Evolutionary conservation across 2,888 invertebrate species (phyloP).

Genomic region (Serripes groenlandicus): DNA sequence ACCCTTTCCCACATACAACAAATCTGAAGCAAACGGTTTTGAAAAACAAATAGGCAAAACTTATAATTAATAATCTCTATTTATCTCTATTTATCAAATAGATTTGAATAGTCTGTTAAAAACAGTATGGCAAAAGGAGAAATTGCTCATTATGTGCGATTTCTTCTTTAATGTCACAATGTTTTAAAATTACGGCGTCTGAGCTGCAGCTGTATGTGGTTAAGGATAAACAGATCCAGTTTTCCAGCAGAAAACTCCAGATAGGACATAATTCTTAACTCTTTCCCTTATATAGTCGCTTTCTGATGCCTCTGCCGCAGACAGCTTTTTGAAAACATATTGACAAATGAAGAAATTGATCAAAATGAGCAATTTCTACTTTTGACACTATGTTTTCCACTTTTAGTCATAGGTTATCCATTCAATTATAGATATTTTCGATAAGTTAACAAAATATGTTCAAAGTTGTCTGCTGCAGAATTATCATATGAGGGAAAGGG

Average conservation of each 20-base stretch:
- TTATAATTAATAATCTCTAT: too few species aligned
- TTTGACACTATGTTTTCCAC: not conserved
- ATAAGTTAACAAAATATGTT: too few species aligned
- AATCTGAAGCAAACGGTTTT: too few species aligned
- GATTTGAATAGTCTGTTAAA: too few species aligned
- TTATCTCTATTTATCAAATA: too few species aligned
- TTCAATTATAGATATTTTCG: too few species aligned
- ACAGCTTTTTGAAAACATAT: not conserved
- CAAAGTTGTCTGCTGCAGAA: too few species aligned
- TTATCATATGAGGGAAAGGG: too few species aligned
- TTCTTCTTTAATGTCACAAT: slow-evolving; percentile 2
- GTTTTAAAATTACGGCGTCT: not conserved
- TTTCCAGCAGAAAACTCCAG: not conserved
- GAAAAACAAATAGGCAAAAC: too few species aligned
- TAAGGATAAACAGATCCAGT: not conserved
- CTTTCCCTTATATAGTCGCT: not conserved
- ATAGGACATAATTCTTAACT: not conserved
- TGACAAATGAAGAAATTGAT: slow-evolving; percentile 5
- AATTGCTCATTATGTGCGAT: slow-evolving; percentile 12
- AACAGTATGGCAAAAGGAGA: slow-evolving; percentile 6
- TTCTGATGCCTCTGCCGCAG: not conserved
- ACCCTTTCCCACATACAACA: too few species aligned
- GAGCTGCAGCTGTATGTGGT: not conserved
- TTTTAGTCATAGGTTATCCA: too few species aligned
- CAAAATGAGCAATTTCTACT: not conserved